Base-by-base conservation (phyloP, 1,140 invertebrate genomes). In the Popillia japonica region DNA sequence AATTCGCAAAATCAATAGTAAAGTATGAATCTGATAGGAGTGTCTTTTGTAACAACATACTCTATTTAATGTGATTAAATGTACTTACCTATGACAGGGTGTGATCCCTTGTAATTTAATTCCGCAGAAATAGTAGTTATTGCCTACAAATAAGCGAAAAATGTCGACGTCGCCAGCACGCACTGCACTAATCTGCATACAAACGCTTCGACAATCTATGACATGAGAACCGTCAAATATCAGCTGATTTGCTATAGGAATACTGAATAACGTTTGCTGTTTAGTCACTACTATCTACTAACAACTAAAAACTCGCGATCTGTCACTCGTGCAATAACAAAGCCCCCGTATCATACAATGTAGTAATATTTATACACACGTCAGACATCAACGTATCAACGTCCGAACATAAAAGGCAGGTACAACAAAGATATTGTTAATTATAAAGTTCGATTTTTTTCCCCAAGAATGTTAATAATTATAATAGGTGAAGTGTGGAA, bases 201-300 rank as follows among this genome's bases (percentile, higher is more conserved):
- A 55, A 55, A 17, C 48, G 48, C 48, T 55, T 55, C 14, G 48
- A 55, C 6, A 55, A n/a, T 3, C 48, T 55, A 55, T 55, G 17
- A 55, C 48, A 55, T 55, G 48, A 55, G 48, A 55, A n/a, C 14
- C 48, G 48, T n/a, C 48, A n/a, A 55, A 55, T 55, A 55, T 55
- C 48, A 55, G 48, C 48, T 17, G 48, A 17, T 55, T 17, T n/a
- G 48, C 11, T n/a, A n/a, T 55, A 2, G 48, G 14, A 17, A 17
- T 55, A 55, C 48, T 55, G 2, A n/a, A 55, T 55, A n/a, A 55
- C 17, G 17, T 55, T 55, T 17, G 17, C 48, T 55, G 48, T 17
- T 55, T 55, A 55, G 14, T 55, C 48, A n/a, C 48, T 14, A 55
- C 48, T 55, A 55, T 17, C 48, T 55, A 55, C 48, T 3, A 55